phyloP scores from a whole-genome alignment of 2,888 invertebrate species.

The Blastobasis adustella region DNA sequence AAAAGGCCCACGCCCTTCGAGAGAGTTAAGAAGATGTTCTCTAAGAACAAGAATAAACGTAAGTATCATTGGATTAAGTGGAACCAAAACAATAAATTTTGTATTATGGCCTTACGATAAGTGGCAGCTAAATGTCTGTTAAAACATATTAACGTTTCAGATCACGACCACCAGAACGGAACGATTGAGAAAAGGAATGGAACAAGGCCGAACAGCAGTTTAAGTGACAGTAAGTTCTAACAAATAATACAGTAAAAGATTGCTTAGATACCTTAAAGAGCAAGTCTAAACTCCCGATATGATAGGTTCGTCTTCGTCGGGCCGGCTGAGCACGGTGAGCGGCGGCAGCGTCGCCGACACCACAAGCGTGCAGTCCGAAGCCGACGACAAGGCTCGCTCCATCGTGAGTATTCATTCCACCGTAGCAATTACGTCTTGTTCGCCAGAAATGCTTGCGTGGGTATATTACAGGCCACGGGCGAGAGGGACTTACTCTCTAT shows the following conservation, averaged over 20 bases:
- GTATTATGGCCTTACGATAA: not conserved
- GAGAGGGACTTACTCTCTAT: too few species aligned
- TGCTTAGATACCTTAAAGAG: not conserved
- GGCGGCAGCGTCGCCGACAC: slow-evolving; percentile 86
- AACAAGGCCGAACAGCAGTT: slow-evolving; percentile 64
- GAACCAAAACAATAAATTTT: not conserved
- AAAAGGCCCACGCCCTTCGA: slow-evolving; percentile 89
- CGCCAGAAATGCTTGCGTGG: too few species aligned
- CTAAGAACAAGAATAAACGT: slow-evolving; percentile 76
- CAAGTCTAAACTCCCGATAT: not conserved
- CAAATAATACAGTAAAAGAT: not conserved
- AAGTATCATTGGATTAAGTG: slow-evolving; percentile 20
- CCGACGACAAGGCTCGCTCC: slow-evolving; percentile 80
- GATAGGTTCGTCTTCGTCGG: slow-evolving; percentile 85
- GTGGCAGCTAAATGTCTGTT: not conserved
- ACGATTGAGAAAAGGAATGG: slow-evolving; percentile 63
- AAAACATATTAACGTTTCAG: slow-evolving; percentile 26
- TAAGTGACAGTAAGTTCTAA: slow-evolving; percentile 59
- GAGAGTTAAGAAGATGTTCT: slow-evolving; percentile 83
- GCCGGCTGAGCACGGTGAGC: slow-evolving; percentile 87
- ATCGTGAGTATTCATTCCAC: slow-evolving; percentile 42
- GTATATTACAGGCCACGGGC: too few species aligned
- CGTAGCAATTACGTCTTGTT: too few species aligned
- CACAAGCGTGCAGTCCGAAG: slow-evolving; percentile 89
- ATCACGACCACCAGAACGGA: slow-evolving; percentile 48